Evolutionary conservation across 1,140 invertebrate species (phyloP).

Genomic region (Orussus abietinus): DNA sequence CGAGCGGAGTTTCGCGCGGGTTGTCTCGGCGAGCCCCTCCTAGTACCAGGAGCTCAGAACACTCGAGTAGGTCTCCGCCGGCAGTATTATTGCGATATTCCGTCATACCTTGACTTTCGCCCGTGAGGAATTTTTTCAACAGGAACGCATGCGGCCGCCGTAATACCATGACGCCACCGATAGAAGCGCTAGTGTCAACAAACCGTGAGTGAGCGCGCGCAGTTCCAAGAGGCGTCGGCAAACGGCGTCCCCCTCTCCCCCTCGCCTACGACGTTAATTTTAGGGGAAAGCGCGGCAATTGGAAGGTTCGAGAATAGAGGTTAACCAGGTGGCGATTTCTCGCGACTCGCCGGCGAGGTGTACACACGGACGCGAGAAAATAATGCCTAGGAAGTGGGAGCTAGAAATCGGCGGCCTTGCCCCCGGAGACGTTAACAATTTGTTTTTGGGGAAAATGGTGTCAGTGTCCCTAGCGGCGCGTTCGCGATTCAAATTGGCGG

Average conservation of each 20-base stretch:
- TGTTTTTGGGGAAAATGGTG: constrained; percentile 54
- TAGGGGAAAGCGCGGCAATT: constrained; percentile 48
- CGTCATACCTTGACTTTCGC: constrained; percentile 52
- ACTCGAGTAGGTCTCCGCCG: not conserved
- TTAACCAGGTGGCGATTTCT: too few species aligned
- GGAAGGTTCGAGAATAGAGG: too few species aligned
- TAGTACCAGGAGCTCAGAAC: constrained; percentile 38
- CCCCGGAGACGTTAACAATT: too few species aligned
- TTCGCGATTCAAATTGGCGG: too few species aligned
- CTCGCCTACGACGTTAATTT: constrained; percentile 31
- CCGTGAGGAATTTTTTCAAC: constrained; percentile 55
- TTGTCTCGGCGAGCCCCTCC: constrained; percentile 51
- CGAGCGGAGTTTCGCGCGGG: constrained; percentile 50
- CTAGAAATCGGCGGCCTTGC: too few species aligned
- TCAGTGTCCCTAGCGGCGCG: constrained; percentile 50
- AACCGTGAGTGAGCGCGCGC: constrained; percentile 2
- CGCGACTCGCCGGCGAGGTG: too few species aligned
- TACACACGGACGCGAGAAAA: too few species aligned
- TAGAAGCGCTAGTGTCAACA: constrained; percentile 34
- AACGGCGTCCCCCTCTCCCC: constrained; percentile 1
- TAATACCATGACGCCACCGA: constrained; percentile 34
- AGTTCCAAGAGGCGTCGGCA: constrained; percentile 2
- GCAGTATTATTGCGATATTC: constrained; percentile 31
- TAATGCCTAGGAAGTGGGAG: too few species aligned
- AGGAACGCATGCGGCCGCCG: constrained; percentile 46